Conservation (phyloP, 2,888 invertebrate species). For the Dynastes tityus region DNA sequence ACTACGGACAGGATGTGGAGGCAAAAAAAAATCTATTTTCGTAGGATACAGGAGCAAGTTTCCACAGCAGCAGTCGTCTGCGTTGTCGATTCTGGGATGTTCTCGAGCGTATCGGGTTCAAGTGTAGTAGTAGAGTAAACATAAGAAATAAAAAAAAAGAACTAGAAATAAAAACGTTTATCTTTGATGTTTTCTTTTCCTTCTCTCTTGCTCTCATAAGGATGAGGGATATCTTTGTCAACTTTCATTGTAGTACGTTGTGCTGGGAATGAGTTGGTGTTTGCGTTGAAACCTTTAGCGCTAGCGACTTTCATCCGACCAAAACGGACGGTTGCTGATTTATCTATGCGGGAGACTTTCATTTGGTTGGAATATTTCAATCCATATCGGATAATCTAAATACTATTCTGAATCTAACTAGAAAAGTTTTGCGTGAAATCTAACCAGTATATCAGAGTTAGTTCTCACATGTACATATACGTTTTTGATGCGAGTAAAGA, state of each 20-base stretch:
- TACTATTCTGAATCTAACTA: no score
- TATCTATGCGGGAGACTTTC: no score
- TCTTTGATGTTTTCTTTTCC: slow-evolving; percentile 22
- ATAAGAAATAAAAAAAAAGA: slow-evolving; percentile 23
- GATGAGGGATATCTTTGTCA: background rate
- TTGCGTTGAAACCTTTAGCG: background rate
- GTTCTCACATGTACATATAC: no score
- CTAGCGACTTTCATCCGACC: background rate
- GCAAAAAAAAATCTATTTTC: slow-evolving; percentile 37
- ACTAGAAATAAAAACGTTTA: slow-evolving; percentile 42
- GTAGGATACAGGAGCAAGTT: background rate
- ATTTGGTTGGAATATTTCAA: no score
- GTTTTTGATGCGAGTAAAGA: no score
- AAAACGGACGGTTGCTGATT: background rate
- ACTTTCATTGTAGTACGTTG: background rate
- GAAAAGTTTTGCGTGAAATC: no score
- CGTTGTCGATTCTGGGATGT: background rate
- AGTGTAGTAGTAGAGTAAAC: slow-evolving; percentile 38
- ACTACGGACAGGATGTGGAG: background rate
- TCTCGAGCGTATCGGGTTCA: slow-evolving; percentile 32
- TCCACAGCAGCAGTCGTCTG: background rate
- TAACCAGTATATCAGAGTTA: no score
- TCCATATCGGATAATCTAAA: no score
- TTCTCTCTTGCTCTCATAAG: background rate
- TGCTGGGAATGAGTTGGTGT: background rate